Base-by-base conservation (phyloP, 2,888 invertebrate species). In the Melikaiella ostensackeni region DNA sequence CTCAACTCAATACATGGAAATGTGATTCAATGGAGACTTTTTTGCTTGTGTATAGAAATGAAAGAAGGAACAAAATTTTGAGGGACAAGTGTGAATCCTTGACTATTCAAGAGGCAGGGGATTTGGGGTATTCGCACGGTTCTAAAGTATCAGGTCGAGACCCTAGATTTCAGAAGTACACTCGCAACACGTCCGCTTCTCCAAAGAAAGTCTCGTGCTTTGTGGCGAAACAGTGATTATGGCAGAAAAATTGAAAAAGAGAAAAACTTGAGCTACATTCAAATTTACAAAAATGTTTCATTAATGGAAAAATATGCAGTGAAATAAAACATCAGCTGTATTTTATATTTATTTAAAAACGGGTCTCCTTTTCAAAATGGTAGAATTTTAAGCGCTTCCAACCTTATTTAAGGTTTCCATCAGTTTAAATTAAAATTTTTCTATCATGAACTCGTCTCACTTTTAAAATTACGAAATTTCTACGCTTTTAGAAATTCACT, bases 131-230 rank as follows among this genome's bases (percentile, higher is more conserved):
- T 70, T 70, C 70, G n/a, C 70, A 33, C 50, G 50, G 70, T 50
- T 70, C 30, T 70, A 70, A 70, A 70, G 70, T 70, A 70, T 70
- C 70, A 70, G 70, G 70, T 70, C 70, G 50, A 70, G 70, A 70
- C 70, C 50, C 70, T 50, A 70, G 70, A 70, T 70, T 70, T 11
- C 13, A 55, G 46, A 70, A 70, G 70, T 70, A 70, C 50, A 70
- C 70, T 70, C 30, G 50, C 70, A 70, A 70, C 70, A 50, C 70
- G 50, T 70, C 70, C 70, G 50, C 50, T 46, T 55, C 55, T 70
- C n/a, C 70, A 66, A 70, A 50, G 50, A 70, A 70, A 46, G 50
- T 50, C 50, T 70, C 30, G 30, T 70, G 50, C 70, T 70, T 70
- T 70, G 30, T 55, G 27, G 50, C 30, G 33, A 30, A 70, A 46